Base-by-base conservation (phyloP, 1,140 invertebrate genomes). In the Brachionus asplanchnoidis region DNA sequence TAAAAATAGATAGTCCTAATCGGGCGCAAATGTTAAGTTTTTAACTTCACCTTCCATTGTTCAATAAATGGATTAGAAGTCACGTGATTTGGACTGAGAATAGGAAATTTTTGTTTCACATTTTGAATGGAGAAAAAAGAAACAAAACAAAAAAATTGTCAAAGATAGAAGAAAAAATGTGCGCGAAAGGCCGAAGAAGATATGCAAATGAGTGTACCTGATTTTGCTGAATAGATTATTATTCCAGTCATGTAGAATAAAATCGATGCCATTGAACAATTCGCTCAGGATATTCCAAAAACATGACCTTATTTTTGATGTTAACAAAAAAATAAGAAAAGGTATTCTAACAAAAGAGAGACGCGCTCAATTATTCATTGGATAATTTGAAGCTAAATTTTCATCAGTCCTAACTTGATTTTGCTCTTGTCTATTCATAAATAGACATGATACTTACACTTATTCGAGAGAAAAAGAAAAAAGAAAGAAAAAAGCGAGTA, bases 381-480 rank as follows among this genome's bases (percentile, higher is more conserved):
- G 68, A 73, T 73, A 44, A 42, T 36, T 36, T 40, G 17, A 73
- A 42, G 11, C 11, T 14, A 73, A 73, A 73, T 42, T 73, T 73
- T 73, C 66, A 68, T 68, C 66, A 68, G 66, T 68, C 66, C 66
- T 68, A 68, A 68, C 32, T 32, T 32, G 32, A 26, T 60, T 60
- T 60, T 68, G 32, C 32, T 68, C 66, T 68, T 68, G 66, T 68
- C 66, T 68, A 68, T 68, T 68, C 66, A 68, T 32, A 73, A 73
- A 73, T 73, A 73, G 68, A 73, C 68, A 73, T 73, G 68, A 73
- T 73, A 73, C 68, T 73, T 73, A 73, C 40, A 73, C 68, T 73
- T 40, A 17, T 40, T 73, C 44, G n/a, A 42, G 42, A 36, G 6
- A 32, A 3, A 36, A 6, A 36, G 32, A 36, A 28, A 28, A 28